phyloP scores from a whole-genome alignment of 2,113 vertebrate species.

The Morone chrysops region DNA sequence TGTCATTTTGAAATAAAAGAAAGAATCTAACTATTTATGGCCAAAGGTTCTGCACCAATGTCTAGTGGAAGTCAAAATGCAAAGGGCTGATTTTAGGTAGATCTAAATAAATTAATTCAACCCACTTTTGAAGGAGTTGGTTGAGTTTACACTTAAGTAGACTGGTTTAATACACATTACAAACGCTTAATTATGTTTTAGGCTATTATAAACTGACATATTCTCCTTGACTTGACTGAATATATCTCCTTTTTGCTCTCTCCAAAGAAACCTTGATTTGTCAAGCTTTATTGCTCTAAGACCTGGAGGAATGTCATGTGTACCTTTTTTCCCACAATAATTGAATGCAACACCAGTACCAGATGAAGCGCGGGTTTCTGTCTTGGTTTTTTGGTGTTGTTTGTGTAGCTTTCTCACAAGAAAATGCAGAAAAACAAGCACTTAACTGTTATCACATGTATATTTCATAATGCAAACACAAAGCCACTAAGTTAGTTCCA shows the following conservation, averaged over 20 bases:
- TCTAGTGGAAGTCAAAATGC: background rate
- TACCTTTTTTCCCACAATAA: conserved; percentile 19
- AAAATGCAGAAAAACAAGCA: background rate
- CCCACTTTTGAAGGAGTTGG: background rate
- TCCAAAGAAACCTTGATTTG: background rate
- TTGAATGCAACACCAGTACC: conserved; percentile 54
- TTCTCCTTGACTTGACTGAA: background rate
- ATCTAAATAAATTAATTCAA: background rate
- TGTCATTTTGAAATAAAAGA: background rate
- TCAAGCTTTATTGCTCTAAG: background rate
- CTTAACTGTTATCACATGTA: background rate
- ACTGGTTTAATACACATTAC: background rate
- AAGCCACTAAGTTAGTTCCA: background rate
- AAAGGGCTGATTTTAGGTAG: background rate
- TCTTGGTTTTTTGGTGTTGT: conserved; percentile 41
- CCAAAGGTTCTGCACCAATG: too few species aligned
- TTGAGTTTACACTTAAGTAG: background rate
- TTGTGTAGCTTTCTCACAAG: conserved; percentile 24
- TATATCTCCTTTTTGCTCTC: background rate
- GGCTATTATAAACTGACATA: background rate
- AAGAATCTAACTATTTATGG: background rate
- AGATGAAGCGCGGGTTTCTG: conserved; percentile 31
- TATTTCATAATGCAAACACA: conserved; percentile 1
- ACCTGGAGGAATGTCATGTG: background rate
- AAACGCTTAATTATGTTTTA: background rate